Base-by-base conservation (phyloP, 2,797 vertebrate species). In the Coilia nasus region DNA sequence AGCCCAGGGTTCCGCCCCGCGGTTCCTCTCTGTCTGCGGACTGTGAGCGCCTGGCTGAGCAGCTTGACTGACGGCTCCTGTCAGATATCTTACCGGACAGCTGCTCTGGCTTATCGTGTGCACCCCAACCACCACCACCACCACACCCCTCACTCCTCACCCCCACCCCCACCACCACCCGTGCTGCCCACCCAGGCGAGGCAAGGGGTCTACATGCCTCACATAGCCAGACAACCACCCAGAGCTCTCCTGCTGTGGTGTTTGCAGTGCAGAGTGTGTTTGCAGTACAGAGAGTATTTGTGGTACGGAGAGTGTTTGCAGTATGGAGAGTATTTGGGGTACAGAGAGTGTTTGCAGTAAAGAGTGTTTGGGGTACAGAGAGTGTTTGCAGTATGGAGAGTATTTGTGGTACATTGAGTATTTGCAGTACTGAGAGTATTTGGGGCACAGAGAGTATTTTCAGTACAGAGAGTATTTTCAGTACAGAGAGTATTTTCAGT, bases 161-260 rank as follows among this genome's bases (percentile, higher is more conserved):
- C 1, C 25, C 10, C 62, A 28, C n/a, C 25, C 62, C 71, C 15
- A 12, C 11, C 71, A 7, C 31, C 31, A 35, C 71, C 31, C 31
- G 4, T 21, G 71, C 35, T 78, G 71, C 35, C 71, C 71, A 78
- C 71, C 71, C 71, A 78, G 71, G 71, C 71, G 71, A 25, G 71
- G 25, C 25, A 3, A 67, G 64, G 17, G 31, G 71, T 78, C 71
- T 78, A 31, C 35, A 14, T 78, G 71, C 71, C 71, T 78, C 31
- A 44, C 71, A 78, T 78, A 78, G 71, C 71, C 71, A 78, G 71
- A 78, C 71, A 21, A 21, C 31, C 71, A 41, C 71, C 6, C 71
- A 1, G 71, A 41, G 31, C 11, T 14, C 31, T 31, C 67, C 67
- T 14, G 7, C 31, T 41, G 67, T 25, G 3, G 67, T 17, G 67